Evolutionary conservation across 1,140 invertebrate genomes (phyloP), one percentile per base, ranked within the genome.

Genomic region (Philaenus spumarius): DNA sequence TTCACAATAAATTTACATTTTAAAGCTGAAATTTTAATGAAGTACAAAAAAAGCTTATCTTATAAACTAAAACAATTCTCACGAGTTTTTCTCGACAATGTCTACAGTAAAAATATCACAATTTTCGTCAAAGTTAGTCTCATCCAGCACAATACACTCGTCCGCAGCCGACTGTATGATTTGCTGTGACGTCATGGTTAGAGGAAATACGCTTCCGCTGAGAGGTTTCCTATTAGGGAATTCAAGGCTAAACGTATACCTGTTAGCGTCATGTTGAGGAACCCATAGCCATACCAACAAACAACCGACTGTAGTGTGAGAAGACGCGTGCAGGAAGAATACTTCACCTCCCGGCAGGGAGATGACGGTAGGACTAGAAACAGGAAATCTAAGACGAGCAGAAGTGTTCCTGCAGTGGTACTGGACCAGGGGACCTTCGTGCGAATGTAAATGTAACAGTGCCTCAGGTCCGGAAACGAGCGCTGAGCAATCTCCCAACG

Each of bases 381-480:
- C 26, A 15, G 59, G 59, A n/a, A 61, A 34, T 3, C 34, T 39
- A 2, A 61, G 22, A 3, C 15, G n/a, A 0, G 50, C 43, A 2
- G 37, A 37, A 24, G 43, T 19, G 5, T 42, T 9, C 42, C 57
- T 61, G 35, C 54, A 53, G 26, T 55, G 58, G 46, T 64, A 66
- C 26, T 64, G 62, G 7, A 66, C 54, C n/a, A 66, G 39, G 15
- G 64, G 64, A n/a, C 64, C 64, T 5, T 62, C 57, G 42, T 66
- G 64, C 11, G 46, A 23, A 20, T 59, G 62, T 1, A 64, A 50
- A 42, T 65, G 64, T 15, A 40, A 11, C 17, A 60, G 17, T 5
- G 64, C 35, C 1, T 51, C 39, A 17, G 20, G 26, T 22, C 14
- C 12, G 7, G 2, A 11, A 14, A 47, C 20, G 7, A 46, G 9